phyloP scores from a whole-genome alignment of 2,113 vertebrate genomes.

The Sphaerodactylus townsendi region DNA sequence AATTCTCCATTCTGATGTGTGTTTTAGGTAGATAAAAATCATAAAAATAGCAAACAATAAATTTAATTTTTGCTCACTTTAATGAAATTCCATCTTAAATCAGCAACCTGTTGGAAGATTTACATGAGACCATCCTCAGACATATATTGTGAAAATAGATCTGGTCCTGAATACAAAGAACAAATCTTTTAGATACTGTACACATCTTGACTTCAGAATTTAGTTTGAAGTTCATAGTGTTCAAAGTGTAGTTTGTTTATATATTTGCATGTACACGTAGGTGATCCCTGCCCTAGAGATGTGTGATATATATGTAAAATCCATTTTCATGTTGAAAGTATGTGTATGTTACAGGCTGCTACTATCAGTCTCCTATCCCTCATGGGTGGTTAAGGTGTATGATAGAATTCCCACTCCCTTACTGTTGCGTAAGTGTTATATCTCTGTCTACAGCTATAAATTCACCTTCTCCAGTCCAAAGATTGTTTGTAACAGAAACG shows the following conservation, averaged over 20 bases:
- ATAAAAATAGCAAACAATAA: neutral
- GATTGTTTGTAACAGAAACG: neutral
- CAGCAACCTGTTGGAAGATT: neutral
- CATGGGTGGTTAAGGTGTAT: neutral
- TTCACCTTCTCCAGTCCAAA: neutral
- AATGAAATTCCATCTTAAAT: neutral
- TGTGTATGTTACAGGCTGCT: neutral
- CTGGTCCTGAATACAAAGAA: neutral
- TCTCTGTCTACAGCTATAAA: neutral
- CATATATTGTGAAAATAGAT: neutral
- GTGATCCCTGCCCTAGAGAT: neutral
- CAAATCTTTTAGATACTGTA: neutral
- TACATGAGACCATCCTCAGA: neutral
- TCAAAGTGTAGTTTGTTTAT: neutral
- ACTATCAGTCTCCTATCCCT: neutral
- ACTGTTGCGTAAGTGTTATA: neutral
- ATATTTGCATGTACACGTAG: neutral
- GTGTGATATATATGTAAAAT: no score
- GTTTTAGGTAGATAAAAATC: no score
- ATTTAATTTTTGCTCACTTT: neutral
- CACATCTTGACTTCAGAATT: neutral
- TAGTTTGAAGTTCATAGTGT: neutral
- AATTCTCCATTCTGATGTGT: no score
- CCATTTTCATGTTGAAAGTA: no score
- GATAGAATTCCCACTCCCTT: neutral